Percentiles rank a stretch among this genome's conserved stretches.
Evolutionary conservation across 2,888 invertebrate genomes (phyloP).

Genomic region (Patella ulyssiponensis): DNA sequence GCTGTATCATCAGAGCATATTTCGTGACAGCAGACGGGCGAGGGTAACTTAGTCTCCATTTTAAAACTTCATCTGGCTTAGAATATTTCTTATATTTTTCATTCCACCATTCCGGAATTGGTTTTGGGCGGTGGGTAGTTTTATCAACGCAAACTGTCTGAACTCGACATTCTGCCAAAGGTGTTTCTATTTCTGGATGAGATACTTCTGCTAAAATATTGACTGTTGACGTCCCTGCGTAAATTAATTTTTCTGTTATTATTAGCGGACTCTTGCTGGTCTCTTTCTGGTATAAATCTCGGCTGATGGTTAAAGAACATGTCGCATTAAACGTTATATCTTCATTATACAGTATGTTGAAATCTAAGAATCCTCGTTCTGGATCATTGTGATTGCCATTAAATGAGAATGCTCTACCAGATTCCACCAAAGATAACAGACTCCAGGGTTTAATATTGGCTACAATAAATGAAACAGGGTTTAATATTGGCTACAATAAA

Average conservation of each 20-base stretch:
- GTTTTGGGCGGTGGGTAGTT: slow-evolving; percentile 19
- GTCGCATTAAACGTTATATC: slow-evolving; percentile 26
- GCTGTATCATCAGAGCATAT: slow-evolving; percentile 17
- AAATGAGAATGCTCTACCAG: slow-evolving; percentile 24
- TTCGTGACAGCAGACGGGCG: not conserved
- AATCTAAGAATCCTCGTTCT: slow-evolving; percentile 23
- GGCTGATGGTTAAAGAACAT: slow-evolving; percentile 13
- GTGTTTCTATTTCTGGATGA: not conserved
- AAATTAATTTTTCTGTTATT: slow-evolving; percentile 22
- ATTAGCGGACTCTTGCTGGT: slow-evolving; percentile 26
- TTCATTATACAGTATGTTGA: slow-evolving; percentile 15
- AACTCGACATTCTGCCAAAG: slow-evolving; percentile 25
- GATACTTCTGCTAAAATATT: slow-evolving; percentile 19
- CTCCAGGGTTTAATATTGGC: slow-evolving; percentile 21
- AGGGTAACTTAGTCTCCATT: not conserved
- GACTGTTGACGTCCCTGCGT: slow-evolving; percentile 26
- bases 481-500: too few relatives aligned
- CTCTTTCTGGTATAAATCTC: slow-evolving; percentile 20
- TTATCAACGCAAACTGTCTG: slow-evolving; percentile 31
- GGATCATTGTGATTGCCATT: slow-evolving; percentile 14
- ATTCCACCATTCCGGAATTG: slow-evolving; percentile 36
- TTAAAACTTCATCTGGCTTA: not conserved
- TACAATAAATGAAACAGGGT: not conserved
- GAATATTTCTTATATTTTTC: slow-evolving; percentile 22
- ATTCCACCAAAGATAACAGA: slow-evolving; percentile 26